phyloP scores from a whole-genome alignment of 2,888 invertebrate species.

The Drosophila mercatorum region DNA sequence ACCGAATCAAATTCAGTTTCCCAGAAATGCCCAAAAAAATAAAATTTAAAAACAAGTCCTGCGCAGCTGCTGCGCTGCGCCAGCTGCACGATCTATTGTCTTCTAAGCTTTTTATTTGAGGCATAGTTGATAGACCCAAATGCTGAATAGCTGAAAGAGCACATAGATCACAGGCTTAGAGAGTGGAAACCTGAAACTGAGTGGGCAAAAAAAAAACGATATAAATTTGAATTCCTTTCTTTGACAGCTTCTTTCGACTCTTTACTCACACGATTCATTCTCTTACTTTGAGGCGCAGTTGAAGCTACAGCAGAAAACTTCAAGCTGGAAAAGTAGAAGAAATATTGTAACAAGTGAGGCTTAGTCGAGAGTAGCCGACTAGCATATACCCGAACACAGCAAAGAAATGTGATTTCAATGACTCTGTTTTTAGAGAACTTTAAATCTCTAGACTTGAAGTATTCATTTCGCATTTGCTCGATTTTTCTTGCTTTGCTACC shows the following conservation, averaged over 20 bases:
- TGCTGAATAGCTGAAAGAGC: neutral
- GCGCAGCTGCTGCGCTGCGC: constrained; percentile 8
- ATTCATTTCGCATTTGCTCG: neutral
- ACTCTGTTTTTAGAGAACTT: too few relatives aligned
- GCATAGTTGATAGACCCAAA: constrained; percentile 4
- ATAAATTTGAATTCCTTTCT: neutral
- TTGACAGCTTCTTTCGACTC: neutral
- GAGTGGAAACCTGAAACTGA: neutral
- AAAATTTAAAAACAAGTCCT: constrained; percentile 9
- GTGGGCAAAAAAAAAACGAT: neutral
- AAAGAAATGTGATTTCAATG: too few relatives aligned
- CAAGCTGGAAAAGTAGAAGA: neutral
- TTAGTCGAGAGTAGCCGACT: too few relatives aligned
- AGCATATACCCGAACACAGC: too few relatives aligned
- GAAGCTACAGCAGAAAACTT: neutral
- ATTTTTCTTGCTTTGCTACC: neutral
- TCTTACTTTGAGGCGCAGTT: neutral
- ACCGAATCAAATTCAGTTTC: constrained; percentile 15
- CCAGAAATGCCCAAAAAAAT: constrained; percentile 11
- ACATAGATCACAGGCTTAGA: neutral
- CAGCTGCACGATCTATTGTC: constrained; percentile 18
- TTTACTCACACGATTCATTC: neutral
- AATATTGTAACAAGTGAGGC: too few relatives aligned
- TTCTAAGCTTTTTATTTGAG: neutral
- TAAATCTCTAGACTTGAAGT: too few relatives aligned